Conservation (phyloP, 2,888 invertebrate species). For the Oxycera nigricornis region DNA sequence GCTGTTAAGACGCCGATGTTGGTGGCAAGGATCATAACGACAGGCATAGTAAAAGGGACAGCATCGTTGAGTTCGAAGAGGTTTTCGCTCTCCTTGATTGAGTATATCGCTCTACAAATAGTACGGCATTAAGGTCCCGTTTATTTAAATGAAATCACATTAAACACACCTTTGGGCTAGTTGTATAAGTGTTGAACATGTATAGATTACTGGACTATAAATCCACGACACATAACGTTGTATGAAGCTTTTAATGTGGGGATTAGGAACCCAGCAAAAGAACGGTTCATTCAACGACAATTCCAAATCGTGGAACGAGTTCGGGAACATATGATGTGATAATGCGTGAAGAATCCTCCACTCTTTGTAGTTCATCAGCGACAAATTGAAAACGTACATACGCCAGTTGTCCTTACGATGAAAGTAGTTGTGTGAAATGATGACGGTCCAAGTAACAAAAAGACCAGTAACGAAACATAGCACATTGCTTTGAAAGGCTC, state of each 20-base stretch:
- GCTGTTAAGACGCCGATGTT: constrained; percentile 52
- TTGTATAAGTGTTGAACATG: constrained; percentile 40
- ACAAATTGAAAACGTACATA: constrained; percentile 79
- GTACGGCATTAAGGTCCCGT: constrained; percentile 51
- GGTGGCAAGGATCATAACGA: constrained; percentile 60
- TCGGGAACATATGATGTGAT: constrained; percentile 81
- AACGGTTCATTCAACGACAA: constrained; percentile 73
- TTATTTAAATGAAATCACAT: background rate
- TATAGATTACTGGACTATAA: constrained; percentile 62
- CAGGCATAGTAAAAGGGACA: constrained; percentile 61
- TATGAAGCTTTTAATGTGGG: constrained; percentile 63
- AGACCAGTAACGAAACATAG: constrained; percentile 64
- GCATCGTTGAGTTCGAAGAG: constrained; percentile 61
- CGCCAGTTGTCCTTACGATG: constrained; percentile 79
- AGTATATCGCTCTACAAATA: constrained; percentile 53
- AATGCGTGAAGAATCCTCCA: constrained; percentile 79
- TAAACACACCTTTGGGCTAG: background rate
- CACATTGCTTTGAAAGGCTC: constrained; percentile 55
- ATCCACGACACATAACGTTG: constrained; percentile 65
- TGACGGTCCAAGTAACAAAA: constrained; percentile 67
- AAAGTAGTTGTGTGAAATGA: constrained; percentile 78
- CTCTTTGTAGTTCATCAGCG: constrained; percentile 68
- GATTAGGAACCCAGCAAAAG: constrained; percentile 69
- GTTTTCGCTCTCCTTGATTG: constrained; percentile 52
- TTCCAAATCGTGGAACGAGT: constrained; percentile 78